Percentiles rank a stretch among this genome's conserved stretches.
These are phyloP conservation scores for Drosophila nebulosa DNA, from an alignment of 1,140 invertebrate species.

Conservation along the genomic window DNA sequence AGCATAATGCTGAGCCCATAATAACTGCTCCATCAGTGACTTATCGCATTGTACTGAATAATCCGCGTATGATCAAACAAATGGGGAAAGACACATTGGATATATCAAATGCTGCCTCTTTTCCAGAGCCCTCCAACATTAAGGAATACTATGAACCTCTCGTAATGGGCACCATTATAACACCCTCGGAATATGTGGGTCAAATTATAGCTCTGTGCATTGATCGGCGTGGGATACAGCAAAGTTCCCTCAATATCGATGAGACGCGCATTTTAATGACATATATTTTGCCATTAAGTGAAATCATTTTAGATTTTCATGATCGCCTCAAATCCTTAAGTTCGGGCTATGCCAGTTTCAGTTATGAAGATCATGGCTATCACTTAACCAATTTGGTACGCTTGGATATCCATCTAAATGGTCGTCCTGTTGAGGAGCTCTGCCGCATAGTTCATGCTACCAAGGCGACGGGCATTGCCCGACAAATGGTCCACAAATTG, in stretches of 20 bases:
- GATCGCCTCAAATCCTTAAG: slow-evolving; percentile 93
- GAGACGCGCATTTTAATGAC: slow-evolving; percentile 90
- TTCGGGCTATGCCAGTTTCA: slow-evolving; percentile 98
- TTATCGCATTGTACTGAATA: slow-evolving; percentile 90
- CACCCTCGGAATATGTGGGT: slow-evolving; percentile 88
- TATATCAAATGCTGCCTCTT: slow-evolving; percentile 92
- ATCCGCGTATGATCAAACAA: slow-evolving; percentile 84
- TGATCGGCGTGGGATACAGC: slow-evolving; percentile 89
- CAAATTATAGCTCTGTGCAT: slow-evolving; percentile 88
- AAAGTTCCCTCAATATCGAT: slow-evolving; percentile 90
- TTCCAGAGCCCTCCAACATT: slow-evolving; percentile 87
- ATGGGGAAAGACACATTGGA: slow-evolving; percentile 86
- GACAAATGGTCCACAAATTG: slow-evolving; percentile 88
- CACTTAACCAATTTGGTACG: slow-evolving; percentile 83
- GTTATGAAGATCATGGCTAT: slow-evolving; percentile 96
- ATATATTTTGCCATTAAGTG: slow-evolving; percentile 93
- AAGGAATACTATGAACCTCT: slow-evolving; percentile 93
- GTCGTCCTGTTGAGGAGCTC: slow-evolving; percentile 91
- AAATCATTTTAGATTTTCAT: slow-evolving; percentile 97
- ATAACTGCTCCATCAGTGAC: slow-evolving; percentile 97
- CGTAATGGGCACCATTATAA: slow-evolving; percentile 93
- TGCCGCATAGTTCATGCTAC: slow-evolving; percentile 90
- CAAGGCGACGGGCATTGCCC: slow-evolving; percentile 86
- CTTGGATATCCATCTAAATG: slow-evolving; percentile 92
- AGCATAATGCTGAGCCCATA: slow-evolving; percentile 93